Evolutionary conservation across 2,888 invertebrate species (phyloP), one percentile per base, ranked within the genome.

Genomic region (Odontothrips loti): DNA sequence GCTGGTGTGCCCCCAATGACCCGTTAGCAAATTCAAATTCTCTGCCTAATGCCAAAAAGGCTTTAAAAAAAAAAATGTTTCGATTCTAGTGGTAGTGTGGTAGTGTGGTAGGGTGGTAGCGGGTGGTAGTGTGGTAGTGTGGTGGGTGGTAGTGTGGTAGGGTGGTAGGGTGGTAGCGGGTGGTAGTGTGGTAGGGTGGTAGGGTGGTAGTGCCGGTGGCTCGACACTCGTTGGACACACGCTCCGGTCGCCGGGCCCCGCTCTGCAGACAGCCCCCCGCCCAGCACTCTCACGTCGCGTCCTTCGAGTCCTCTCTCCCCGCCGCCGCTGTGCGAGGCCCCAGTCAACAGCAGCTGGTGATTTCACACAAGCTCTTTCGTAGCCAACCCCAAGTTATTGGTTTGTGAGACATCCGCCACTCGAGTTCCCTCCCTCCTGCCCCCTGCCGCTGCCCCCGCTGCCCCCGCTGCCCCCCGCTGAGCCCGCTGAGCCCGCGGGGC

Each of bases 331-430:
- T 23, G n/a, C 63, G n/a, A 9, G 68, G 68, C 68, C 68, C 68
- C 34, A 17, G 23, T 23, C 68, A 51, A 51, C 68, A 23, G 68
- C 68, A 68, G 68, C 68, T 68, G 68, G 9, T 68, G 68, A 68
- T 68, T 68, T 68, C 68, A 68, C 68, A 68, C 68, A 68, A 68
- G 68, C 68, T 68, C 68, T 68, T 43, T 68, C 68, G 68, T 68
- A 68, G 68, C 68, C 23, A 68, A 68, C 68, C 23, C 68, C 68
- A 68, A 68, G 68, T 68, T 68, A 68, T 68, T 68, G 68, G 68
- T 68, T 68, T 68, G 68, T 23, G 68, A 68, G 68, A 68, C 68
- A 68, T 68, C 23, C 68, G 23, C 68, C 68, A 68, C 23, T 68
- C 68, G n/a, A 23, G 23, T 8, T 6, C 51, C 51, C 51, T 10